These are phyloP conservation scores for Girardia tigrina DNA, from an alignment of 2,888 invertebrate species.

Conservation along the genomic window DNA sequence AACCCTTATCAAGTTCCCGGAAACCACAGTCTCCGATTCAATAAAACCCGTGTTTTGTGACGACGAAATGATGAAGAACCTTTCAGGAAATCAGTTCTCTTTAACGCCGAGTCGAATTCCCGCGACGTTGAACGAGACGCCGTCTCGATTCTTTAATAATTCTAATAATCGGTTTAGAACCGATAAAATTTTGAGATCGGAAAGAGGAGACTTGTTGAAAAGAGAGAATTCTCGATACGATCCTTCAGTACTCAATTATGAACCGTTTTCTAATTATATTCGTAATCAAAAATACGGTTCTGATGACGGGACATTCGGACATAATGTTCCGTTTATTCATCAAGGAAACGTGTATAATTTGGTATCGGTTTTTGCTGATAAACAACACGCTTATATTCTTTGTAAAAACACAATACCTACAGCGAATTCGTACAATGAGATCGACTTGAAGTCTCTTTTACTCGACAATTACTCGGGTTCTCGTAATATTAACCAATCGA, in stretches of 20 bases:
- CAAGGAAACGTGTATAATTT: background rate
- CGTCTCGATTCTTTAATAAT: background rate
- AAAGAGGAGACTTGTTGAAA: background rate
- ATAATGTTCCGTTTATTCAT: background rate
- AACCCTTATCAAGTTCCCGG: background rate
- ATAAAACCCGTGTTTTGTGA: no score
- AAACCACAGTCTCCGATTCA: no score
- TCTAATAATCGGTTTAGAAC: background rate
- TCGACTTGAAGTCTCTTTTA: background rate
- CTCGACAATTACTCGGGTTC: background rate
- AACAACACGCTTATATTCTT: background rate
- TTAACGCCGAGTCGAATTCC: background rate
- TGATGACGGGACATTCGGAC: background rate
- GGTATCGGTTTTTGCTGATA: background rate
- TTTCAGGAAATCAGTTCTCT: no score
- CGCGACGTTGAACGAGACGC: background rate
- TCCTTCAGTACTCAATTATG: no score
- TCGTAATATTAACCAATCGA: background rate
- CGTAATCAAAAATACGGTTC: background rate
- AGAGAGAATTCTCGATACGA: background rate
- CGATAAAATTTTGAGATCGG: background rate
- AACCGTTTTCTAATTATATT: constrained; percentile 18
- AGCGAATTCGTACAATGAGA: background rate
- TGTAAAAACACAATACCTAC: background rate
- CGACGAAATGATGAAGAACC: no score